Conservation (phyloP, 2,888 invertebrate genomes). For the Epistrophella euchroma region DNA sequence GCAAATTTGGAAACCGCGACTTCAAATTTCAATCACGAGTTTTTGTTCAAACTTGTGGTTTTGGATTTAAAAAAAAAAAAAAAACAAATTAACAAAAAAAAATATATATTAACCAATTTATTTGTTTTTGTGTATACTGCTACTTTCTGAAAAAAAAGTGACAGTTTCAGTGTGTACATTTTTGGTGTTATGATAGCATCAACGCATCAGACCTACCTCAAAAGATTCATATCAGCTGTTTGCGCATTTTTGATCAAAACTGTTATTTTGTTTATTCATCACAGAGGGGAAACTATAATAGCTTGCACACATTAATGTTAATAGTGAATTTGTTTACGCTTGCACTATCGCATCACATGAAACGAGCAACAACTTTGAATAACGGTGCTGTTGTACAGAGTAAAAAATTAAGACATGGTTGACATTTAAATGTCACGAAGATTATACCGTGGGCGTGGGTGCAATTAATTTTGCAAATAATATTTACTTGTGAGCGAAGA, state of each 20-base stretch:
- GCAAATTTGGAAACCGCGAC: conserved; percentile 38
- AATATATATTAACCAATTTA: conserved; percentile 24
- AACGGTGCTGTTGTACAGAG: conserved; percentile 4
- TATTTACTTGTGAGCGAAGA: neutral
- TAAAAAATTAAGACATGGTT: conserved; percentile 32
- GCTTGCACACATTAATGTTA: conserved; percentile 15
- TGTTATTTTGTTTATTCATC: conserved; percentile 10
- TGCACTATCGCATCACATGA: conserved; percentile 1
- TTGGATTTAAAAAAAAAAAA: conserved; percentile 29
- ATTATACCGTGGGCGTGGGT: conserved; percentile 48
- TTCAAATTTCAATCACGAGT: conserved; percentile 64
- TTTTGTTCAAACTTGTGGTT: conserved; percentile 39
- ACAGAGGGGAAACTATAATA: neutral
- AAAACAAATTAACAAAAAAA: neutral
- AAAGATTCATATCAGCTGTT: conserved; percentile 39
- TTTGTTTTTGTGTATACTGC: conserved; percentile 39
- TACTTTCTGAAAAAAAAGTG: conserved; percentile 51
- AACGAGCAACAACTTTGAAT: conserved; percentile 7
- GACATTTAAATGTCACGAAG: conserved; percentile 72
- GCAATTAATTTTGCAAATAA: conserved; percentile 24
- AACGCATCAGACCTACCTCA: conserved; percentile 33
- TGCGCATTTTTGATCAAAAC: conserved; percentile 29
- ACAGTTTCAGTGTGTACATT: neutral
- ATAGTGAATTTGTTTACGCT: conserved; percentile 21
- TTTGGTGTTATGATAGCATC: too few species aligned